Base-by-base conservation (phyloP, 2,797 vertebrate species). In the Callimico goeldii region DNA sequence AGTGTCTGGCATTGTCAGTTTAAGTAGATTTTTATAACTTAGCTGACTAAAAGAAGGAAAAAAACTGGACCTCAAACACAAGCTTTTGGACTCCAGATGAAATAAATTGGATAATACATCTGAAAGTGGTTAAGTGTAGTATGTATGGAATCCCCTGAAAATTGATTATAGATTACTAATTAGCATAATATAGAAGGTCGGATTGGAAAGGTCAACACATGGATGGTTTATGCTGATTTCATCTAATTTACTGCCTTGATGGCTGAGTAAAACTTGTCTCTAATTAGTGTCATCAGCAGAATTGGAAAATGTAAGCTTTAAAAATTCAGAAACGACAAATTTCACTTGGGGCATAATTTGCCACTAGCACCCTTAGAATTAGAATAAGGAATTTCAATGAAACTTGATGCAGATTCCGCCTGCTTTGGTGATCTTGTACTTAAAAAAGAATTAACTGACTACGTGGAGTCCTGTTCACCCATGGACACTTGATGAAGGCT, bases 381-480 rank as follows among this genome's bases (percentile, higher is more conserved):
- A 72, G 24, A 55, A 33, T 84, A 67, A 88, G 61, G 46, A 64
- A 12, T 28, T 20, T 52, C 11, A 5, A 30, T 81, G 64, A 75
- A 36, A 55, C 61, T 57, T n/a, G 1, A 36, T 14, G 61, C 28
- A 46, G 48, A 7, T 43, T 48, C 12, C 6, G 46, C 33, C 12
- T 26, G 43, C 50, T 79, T 10, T 43, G 41, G 12, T 50, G 30
- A 43, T 67, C 26, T 46, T 22, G n/a, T 17, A 48, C 48, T 85
- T 73, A 64, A 30, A 4, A 79, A 70, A 90, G 17, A 30, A 43
- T 48, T n/a, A 48, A 26, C 11, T 50, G 36, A 14, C 0, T 4
- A 0, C 10, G 0, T 11, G 13, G 0, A 20, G 4, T 7, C 19
- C 0, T 33, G 13, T 26, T 57, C 26, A 19, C 19, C 26, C 17